Evolutionary conservation across 2,888 invertebrate species (phyloP).

Genomic region (Tipula helvola): DNA sequence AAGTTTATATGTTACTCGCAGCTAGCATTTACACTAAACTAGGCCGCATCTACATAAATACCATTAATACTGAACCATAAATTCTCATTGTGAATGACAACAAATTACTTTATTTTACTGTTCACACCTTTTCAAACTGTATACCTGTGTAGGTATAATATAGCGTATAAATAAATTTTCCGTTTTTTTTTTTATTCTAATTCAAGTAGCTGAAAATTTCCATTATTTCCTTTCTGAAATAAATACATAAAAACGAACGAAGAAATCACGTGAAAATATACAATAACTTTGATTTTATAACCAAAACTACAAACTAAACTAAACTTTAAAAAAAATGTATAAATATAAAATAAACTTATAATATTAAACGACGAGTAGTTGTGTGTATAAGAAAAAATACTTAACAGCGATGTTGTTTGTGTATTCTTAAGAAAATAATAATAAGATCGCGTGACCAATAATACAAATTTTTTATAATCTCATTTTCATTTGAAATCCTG

Average conservation of each 20-base stretch:
- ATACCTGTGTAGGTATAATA: background rate
- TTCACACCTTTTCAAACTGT: background rate
- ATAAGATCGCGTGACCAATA: conserved; percentile 15
- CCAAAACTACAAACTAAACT: background rate
- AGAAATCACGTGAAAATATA: background rate
- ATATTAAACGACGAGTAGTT: background rate
- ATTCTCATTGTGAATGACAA: background rate
- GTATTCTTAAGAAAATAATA: background rate
- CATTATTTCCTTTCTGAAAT: background rate
- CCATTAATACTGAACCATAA: background rate
- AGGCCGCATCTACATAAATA: background rate
- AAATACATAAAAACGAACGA: background rate
- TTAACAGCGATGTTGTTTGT: background rate
- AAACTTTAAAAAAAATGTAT: background rate
- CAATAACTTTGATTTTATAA: background rate
- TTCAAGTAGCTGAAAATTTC: background rate
- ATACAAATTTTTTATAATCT: conserved; percentile 9
- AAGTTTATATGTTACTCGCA: background rate
- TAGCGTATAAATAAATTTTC: background rate
- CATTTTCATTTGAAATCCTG: conserved; percentile 11
- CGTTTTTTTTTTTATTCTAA: background rate
- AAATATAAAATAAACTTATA: background rate
- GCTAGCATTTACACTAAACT: background rate
- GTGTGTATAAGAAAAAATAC: background rate
- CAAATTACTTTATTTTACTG: background rate